Evolutionary conservation across 2,888 invertebrate species (phyloP).

Genomic region (Aspidiotus rigidus): DNA sequence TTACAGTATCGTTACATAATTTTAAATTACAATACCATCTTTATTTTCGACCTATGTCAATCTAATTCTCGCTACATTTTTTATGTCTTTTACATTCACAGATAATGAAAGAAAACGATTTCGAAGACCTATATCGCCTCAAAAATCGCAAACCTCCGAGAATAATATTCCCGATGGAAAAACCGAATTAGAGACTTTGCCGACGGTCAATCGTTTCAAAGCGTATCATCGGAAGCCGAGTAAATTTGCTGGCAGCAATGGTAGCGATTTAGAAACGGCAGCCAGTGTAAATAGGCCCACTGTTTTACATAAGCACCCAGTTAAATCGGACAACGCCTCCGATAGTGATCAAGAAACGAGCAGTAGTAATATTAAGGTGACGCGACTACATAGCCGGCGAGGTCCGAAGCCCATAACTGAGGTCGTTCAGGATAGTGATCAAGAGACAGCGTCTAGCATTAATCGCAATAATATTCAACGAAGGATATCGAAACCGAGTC

Average conservation of each 20-base stretch:
- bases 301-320: slow-evolving; percentile 6
- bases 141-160: slow-evolving; percentile 15
- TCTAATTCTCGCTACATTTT: background rate
- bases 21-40: background rate
- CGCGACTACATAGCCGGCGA: slow-evolving; percentile 18
- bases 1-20: background rate
- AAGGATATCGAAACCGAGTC: slow-evolving; percentile 27
- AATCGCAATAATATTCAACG: slow-evolving; percentile 44
- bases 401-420: slow-evolving; percentile 47
- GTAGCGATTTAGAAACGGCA: slow-evolving; percentile 11
- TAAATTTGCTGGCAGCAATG: slow-evolving; percentile 1
- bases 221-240: slow-evolving; percentile 19
- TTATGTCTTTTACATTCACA: background rate
- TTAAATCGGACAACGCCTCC: slow-evolving; percentile 8
- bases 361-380: slow-evolving; percentile 21
- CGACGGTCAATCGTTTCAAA: slow-evolving; percentile 17
- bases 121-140: slow-evolving; percentile 10
- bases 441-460: slow-evolving; percentile 56
- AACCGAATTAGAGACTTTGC: slow-evolving; percentile 5
- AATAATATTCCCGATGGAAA: slow-evolving; percentile 20
- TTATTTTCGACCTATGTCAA: background rate
- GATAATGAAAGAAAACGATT: slow-evolving; percentile 27
- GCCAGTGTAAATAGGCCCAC: slow-evolving; percentile 23
- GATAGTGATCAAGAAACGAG: slow-evolving; percentile 8
- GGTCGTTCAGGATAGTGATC: slow-evolving; percentile 43